Conservation (phyloP, 2,888 invertebrate genomes). For the Leptopilina syphax region DNA sequence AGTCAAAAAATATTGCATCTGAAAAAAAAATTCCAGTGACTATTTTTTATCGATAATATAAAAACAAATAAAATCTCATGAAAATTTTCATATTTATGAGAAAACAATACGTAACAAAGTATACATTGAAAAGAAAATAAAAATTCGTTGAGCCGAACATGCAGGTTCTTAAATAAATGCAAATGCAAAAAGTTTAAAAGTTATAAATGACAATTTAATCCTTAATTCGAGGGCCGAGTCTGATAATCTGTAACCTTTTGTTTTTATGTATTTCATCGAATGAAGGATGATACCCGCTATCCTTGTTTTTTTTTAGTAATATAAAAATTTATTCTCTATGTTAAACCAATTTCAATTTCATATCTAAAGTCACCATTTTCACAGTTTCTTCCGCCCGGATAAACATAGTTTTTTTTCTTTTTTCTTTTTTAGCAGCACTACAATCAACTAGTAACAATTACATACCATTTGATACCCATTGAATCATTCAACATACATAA, state of each 20-base stretch:
- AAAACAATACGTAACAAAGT: background rate
- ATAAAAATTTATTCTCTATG: slow-evolving; percentile 39
- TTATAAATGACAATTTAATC: slow-evolving; percentile 42
- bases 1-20: too few species aligned
- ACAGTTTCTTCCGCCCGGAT: slow-evolving; percentile 26
- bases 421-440: slow-evolving; percentile 29
- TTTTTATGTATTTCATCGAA: slow-evolving; percentile 21
- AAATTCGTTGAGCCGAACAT: slow-evolving; percentile 6
- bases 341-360: slow-evolving; percentile 39
- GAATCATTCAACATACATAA: slow-evolving; percentile 41
- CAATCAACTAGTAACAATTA: slow-evolving; percentile 36
- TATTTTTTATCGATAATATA: background rate
- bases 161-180: slow-evolving; percentile 38
- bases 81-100: background rate
- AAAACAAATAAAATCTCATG: slow-evolving; percentile 1
- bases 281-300: slow-evolving; percentile 34
- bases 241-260: slow-evolving; percentile 16
- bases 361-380: slow-evolving; percentile 34
- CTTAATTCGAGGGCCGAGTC: slow-evolving; percentile 20
- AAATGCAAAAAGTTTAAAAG: slow-evolving; percentile 31
- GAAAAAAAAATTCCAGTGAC: too few species aligned
- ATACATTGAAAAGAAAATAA: background rate
- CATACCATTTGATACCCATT: slow-evolving; percentile 38
- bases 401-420: slow-evolving; percentile 7
- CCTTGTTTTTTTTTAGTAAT: slow-evolving; percentile 32